Conservation (phyloP, 1,140 invertebrate species). For the Aleiodes sp. region DNA sequence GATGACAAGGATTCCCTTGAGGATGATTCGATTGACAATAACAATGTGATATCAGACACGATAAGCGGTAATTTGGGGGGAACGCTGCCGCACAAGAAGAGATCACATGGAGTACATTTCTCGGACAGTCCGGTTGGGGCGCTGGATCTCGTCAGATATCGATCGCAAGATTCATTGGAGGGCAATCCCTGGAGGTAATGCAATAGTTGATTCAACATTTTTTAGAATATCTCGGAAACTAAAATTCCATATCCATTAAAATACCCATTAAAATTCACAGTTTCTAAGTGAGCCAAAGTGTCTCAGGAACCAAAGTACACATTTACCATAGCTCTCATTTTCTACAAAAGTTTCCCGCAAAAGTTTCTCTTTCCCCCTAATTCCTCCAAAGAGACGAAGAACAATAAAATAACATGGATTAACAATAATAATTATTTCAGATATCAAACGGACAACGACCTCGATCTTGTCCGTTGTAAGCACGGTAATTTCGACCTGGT, state of each 20-base stretch:
- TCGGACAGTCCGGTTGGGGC: constrained; percentile 60
- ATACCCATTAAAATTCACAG: neutral
- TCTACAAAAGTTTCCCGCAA: too few relatives aligned
- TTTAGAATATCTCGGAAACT: too few relatives aligned
- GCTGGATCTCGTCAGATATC: constrained; percentile 57
- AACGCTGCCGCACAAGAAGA: constrained; percentile 70
- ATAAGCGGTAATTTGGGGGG: constrained; percentile 71
- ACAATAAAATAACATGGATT: neutral
- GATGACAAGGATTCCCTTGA: constrained; percentile 68
- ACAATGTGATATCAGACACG: constrained; percentile 68
- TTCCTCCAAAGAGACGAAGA: neutral
- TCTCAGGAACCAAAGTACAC: too few relatives aligned
- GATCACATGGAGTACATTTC: constrained; percentile 62
- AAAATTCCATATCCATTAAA: too few relatives aligned
- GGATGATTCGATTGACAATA: constrained; percentile 68
- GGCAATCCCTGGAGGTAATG: constrained; percentile 64
- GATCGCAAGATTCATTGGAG: constrained; percentile 59
- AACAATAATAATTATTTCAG: neutral
- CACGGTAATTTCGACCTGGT: constrained; percentile 51
- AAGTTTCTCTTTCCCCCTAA: too few relatives aligned
- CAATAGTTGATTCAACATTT: neutral
- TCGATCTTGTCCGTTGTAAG: constrained; percentile 52
- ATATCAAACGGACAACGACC: constrained; percentile 52
- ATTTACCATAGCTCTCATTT: too few relatives aligned
- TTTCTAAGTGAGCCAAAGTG: too few relatives aligned